Evolutionary conservation across 2,797 vertebrate genomes (phyloP).

Genomic region (Ctenopoma multispine): DNA sequence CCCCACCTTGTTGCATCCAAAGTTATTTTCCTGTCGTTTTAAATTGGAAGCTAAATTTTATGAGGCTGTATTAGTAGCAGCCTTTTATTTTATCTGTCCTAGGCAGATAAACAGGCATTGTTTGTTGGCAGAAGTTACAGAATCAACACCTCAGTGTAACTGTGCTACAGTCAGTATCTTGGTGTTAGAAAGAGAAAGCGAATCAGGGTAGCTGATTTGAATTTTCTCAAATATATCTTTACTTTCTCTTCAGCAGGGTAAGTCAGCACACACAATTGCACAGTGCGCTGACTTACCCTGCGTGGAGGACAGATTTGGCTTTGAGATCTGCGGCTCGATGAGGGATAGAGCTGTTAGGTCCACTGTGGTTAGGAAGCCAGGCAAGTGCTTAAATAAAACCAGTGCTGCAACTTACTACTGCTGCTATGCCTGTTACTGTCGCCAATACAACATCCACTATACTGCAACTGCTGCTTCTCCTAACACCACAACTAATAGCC

Average conservation of each 20-base stretch:
- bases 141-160: conserved; percentile 21
- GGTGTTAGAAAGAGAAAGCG: background rate
- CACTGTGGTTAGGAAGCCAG: conserved; percentile 40
- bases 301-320: conserved; percentile 63
- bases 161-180: conserved; percentile 35
- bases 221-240: no score
- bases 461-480: no score
- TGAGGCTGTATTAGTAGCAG: background rate
- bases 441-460: no score
- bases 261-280: no score
- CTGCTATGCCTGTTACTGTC: no score
- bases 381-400: conserved; percentile 54
- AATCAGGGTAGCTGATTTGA: no score
- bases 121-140: no score
- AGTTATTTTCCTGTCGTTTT: background rate
- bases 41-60: background rate
- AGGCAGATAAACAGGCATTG: background rate
- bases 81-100: background rate
- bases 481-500: background rate
- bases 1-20: background rate
- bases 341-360: conserved; percentile 56
- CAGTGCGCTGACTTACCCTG: conserved; percentile 59
- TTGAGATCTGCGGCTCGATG: conserved; percentile 58
- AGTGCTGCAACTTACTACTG: conserved; percentile 17
- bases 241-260: no score